phyloP scores from a whole-genome alignment of 2,113 vertebrate species.

The Macaca nemestrina region DNA sequence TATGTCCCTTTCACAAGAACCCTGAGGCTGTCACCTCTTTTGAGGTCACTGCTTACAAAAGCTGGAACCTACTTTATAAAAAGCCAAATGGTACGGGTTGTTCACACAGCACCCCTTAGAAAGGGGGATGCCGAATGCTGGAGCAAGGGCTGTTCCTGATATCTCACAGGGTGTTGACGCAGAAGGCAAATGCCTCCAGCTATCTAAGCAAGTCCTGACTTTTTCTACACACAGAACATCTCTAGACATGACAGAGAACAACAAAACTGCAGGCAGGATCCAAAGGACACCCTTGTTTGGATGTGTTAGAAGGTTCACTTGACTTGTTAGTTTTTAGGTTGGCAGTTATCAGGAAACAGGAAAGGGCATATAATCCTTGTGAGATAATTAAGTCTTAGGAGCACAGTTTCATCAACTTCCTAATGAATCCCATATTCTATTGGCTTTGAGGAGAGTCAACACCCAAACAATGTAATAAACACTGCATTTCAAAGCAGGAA shows the following conservation, averaged over 20 bases:
- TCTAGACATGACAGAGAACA: neutral
- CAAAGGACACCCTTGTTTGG: neutral
- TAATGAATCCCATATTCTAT: constrained; percentile 63
- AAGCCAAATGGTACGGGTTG: neutral
- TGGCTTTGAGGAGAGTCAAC: constrained; percentile 53
- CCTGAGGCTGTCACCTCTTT: neutral
- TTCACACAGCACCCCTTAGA: neutral
- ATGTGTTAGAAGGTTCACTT: neutral
- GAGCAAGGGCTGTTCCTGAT: neutral
- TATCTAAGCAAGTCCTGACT: neutral
- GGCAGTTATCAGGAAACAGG: neutral
- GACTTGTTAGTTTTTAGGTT: neutral
- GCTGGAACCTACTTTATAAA: neutral
- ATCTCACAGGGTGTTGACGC: neutral
- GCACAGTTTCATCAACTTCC: constrained; percentile 31
- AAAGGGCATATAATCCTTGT: neutral
- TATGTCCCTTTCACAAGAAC: neutral
- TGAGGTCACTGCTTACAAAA: neutral
- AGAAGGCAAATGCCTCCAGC: neutral
- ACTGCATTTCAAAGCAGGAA: constrained; percentile 37
- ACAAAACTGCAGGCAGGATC: neutral
- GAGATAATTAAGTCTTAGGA: constrained; percentile 29
- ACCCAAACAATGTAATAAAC: constrained; percentile 54
- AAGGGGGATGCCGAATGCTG: neutral
- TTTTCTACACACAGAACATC: neutral